A percentile compares a stretch with the other conserved stretches of the same genome.
These are phyloP conservation scores for Hydrotaea diabolus DNA, from an alignment of 2,888 invertebrate genomes.

Conservation along the genomic window DNA sequence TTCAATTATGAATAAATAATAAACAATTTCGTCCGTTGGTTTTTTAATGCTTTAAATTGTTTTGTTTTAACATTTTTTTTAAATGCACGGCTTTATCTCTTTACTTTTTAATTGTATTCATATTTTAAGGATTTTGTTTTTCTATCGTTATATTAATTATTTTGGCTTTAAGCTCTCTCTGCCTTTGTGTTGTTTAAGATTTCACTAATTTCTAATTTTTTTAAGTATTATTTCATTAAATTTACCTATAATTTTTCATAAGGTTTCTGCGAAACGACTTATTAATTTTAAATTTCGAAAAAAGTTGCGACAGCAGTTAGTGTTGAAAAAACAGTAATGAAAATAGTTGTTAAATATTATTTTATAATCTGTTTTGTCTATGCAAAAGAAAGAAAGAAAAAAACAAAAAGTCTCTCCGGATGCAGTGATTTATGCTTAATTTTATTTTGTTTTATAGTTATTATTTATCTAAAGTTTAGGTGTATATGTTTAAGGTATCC, in stretches of 20 bases:
- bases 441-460: constrained; percentile 38
- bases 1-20: neutral
- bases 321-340: neutral
- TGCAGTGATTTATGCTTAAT: constrained; percentile 55
- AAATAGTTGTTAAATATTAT: constrained; percentile 20
- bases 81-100: neutral
- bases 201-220: neutral
- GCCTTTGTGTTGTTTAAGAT: constrained; percentile 24
- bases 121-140: constrained; percentile 8
- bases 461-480: constrained; percentile 45
- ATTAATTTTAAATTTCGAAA: constrained; percentile 46
- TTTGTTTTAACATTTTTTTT: neutral
- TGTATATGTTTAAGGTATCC: constrained; percentile 20
- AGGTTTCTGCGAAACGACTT: constrained; percentile 62
- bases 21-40: constrained; percentile 18
- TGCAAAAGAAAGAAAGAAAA: no score
- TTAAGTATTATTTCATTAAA: constrained; percentile 5
- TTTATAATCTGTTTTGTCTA: constrained; percentile 45
- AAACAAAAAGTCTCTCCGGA: constrained; percentile 23
- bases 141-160: neutral
- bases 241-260: constrained; percentile 3
- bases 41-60: neutral
- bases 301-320: neutral
- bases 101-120: neutral
- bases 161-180: constrained; percentile 33